Base-by-base conservation (phyloP, 2,888 invertebrate species). In the Oegoconia quadripuncta region DNA sequence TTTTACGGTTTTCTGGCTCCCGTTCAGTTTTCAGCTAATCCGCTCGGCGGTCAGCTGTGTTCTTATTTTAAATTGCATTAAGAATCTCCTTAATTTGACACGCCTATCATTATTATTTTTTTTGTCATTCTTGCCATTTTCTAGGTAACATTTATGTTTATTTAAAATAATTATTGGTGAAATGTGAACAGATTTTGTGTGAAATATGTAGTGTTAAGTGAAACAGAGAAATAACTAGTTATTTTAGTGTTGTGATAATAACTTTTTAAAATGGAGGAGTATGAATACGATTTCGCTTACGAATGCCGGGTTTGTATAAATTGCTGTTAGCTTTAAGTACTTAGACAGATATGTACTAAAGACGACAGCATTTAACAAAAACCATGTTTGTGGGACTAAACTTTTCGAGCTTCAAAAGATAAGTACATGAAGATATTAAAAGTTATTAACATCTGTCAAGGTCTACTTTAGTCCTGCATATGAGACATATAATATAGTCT, bases 221-320 rank as follows among this genome's bases (percentile, higher is more conserved):
- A 59, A 60, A 22, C 34, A 34, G n/a, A n/a, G n/a, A n/a, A 26
- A 41, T 34, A 37, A 29, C 22, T 37, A 41, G 25, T 14, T n/a
- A 31, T 30, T 11, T 22, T 15, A 27, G 39, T 36, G 33, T 36
- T 32, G 32, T 50, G 50, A 47, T 56, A 65, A 67, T 64, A 62
- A 49, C 30, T 55, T 46, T 33, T 57, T 55, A 62, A 68, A 64
- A 77, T 88, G 88, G 86, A 84, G 54, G 87, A 88, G 48, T 88
- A 90, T 72, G 90, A 91, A 62, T 91, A 91, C 78, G 89, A 91
- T 77, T 91, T 91, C 82, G 88, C 89, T 48, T 91, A 89, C 75
- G 91, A 91, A 78, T 90, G 91, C 81, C 88, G 89, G 91, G 91
- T 91, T 81, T 73, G 89, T 86, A 75, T 70, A n/a, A n/a, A n/a